Base-by-base conservation (phyloP, 2,113 vertebrate genomes). In the Theristicus caerulescens region DNA sequence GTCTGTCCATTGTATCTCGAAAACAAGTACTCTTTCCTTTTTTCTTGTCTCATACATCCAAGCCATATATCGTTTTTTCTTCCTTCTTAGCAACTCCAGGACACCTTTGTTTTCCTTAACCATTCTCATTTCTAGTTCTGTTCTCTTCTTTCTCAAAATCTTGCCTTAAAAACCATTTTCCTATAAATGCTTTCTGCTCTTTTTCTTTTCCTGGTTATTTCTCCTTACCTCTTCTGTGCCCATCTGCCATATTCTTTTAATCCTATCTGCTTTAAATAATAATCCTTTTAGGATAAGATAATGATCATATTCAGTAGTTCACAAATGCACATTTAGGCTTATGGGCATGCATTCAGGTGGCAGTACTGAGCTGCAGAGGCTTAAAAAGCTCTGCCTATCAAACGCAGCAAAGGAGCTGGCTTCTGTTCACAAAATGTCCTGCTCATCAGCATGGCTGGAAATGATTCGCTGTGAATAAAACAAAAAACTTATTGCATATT, bases 1-100 rank as follows among this genome's bases (percentile, higher is more conserved):
- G 24, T 29, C 26, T 25, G 13, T 36, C 25, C 13, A 9, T 10
- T n/a, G 2, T 65, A 46, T 36, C 51, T 70, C 7, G 0, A 61
- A 79, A 86, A n/a, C 3, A 61, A 72, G 24, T 32, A 31, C 9
- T 36, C 20, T 10, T 65, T 71, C 54, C 34, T 82, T 90, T 94
- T 65, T 42, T 12, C 9, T 42, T 42, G 11, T 70, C 31, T 66
- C 7, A 21, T 21, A 52, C 0, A 1, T 34, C 32, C n/a, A 88
- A 91, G 9, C 3, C 6, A 27, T 10, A 10, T 13, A 51, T 19
- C 0, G 1, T 16, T 36, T 78, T 87, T 64, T 10, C 8, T 67
- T 69, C 22, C 18, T 13, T 10, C 17, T 78, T 66, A 81, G 32
- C 54, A 84, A 7, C 10, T 83, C 19, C 17, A 69, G 40, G 29